A percentile compares a stretch with the other conserved stretches of the same genome.
Evolutionary conservation across 2,888 invertebrate species (phyloP).

Genomic region (Crepidodera aurea): DNA sequence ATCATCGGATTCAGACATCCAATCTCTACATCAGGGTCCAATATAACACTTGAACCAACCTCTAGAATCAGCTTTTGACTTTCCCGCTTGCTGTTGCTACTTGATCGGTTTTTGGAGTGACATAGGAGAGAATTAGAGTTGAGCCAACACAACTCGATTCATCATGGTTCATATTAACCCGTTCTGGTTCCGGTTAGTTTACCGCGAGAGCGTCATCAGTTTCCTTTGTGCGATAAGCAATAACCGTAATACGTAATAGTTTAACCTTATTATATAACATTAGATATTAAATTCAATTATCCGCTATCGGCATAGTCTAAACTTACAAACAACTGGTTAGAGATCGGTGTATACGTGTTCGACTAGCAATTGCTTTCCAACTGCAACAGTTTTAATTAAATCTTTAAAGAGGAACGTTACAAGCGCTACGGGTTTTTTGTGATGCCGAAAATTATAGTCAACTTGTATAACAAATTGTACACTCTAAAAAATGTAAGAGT

Average conservation of each 20-base stretch:
- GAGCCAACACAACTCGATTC: neutral
- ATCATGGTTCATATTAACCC: conserved; percentile 2
- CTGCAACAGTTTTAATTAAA: too few relatives aligned
- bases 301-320: neutral
- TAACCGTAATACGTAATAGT: conserved; percentile 5
- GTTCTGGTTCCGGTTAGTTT: conserved; percentile 1
- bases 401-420: too few relatives aligned
- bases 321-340: neutral
- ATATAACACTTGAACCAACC: too few relatives aligned
- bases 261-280: conserved; percentile 4
- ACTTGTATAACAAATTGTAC: too few relatives aligned
- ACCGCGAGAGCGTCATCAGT: conserved; percentile 3
- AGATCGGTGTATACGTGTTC: neutral
- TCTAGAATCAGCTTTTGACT: too few relatives aligned
- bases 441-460: too few relatives aligned
- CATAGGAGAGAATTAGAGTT: neutral
- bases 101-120: neutral
- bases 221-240: conserved; percentile 11
- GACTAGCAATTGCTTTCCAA: neutral
- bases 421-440: too few relatives aligned
- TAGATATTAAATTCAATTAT: conserved; percentile 3
- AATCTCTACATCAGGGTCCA: too few relatives aligned
- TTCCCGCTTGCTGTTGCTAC: neutral
- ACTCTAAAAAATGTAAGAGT: too few relatives aligned
- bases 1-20: too few relatives aligned